Conservation (phyloP, 2,888 invertebrate genomes). For the Criorhina ranunculi region DNA sequence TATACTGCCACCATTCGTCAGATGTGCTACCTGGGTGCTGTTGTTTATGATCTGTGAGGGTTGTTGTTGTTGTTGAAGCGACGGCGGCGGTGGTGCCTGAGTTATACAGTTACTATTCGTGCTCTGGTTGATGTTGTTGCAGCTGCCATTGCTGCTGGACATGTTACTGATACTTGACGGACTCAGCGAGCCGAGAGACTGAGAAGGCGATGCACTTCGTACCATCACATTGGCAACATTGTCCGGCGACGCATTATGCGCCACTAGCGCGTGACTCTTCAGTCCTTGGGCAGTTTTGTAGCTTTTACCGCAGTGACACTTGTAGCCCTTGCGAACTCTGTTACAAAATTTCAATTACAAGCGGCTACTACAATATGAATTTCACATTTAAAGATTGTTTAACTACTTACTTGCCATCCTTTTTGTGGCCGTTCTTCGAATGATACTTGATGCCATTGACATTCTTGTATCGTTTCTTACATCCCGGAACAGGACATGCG, state of each 20-base stretch:
- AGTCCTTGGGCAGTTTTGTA: slow-evolving; percentile 93
- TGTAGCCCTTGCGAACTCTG: slow-evolving; percentile 92
- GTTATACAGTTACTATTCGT: slow-evolving; percentile 78
- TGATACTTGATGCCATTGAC: slow-evolving; percentile 95
- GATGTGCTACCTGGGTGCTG: slow-evolving; percentile 77
- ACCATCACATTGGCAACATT: slow-evolving; percentile 80
- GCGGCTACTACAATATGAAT: slow-evolving; percentile 19
- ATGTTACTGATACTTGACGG: slow-evolving; percentile 84
- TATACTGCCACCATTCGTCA: slow-evolving; percentile 75
- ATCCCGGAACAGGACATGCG: slow-evolving; percentile 93
- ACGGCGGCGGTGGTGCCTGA: slow-evolving; percentile 67
- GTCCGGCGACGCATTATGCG: slow-evolving; percentile 83
- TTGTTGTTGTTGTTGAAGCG: slow-evolving; percentile 76
- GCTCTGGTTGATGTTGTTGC: slow-evolving; percentile 77
- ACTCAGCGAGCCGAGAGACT: slow-evolving; percentile 83
- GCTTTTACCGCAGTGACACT: slow-evolving; percentile 94
- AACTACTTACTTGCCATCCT: slow-evolving; percentile 91
- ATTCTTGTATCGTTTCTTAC: slow-evolving; percentile 94
- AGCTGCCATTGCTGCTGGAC: slow-evolving; percentile 84
- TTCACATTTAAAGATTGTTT: slow-evolving; percentile 14
- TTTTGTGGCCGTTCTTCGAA: slow-evolving; percentile 94
- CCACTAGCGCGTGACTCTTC: slow-evolving; percentile 88
- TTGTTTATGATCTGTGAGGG: slow-evolving; percentile 77
- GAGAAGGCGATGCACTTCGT: slow-evolving; percentile 84
- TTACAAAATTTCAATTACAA: slow-evolving; percentile 78